phyloP scores from a whole-genome alignment of 2,113 vertebrate species.

The Tetrax tetrax region DNA sequence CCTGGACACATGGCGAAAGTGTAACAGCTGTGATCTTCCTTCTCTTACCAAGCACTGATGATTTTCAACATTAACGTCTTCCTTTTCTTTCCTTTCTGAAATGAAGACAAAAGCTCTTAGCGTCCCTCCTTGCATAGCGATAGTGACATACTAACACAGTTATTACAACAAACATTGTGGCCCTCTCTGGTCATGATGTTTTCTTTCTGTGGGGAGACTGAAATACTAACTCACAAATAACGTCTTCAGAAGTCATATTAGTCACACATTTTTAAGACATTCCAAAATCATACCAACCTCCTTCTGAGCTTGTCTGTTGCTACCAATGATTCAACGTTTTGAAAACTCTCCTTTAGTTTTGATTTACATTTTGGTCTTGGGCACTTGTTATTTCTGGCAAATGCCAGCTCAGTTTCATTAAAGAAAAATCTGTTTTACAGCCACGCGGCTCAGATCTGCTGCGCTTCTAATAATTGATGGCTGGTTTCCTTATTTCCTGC shows the following conservation, averaged over 20 bases:
- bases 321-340: constrained; percentile 78
- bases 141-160: constrained; percentile 67
- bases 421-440: constrained; percentile 80
- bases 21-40: not conserved
- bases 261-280: constrained; percentile 88
- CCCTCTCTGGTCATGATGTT: constrained; percentile 53
- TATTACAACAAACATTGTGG: constrained; percentile 53
- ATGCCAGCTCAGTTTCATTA: constrained; percentile 78
- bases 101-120: constrained; percentile 2
- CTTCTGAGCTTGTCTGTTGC: constrained; percentile 68
- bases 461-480: constrained; percentile 71
- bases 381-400: constrained; percentile 85
- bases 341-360: constrained; percentile 77
- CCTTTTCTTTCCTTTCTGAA: constrained; percentile 12
- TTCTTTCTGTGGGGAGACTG: constrained; percentile 70
- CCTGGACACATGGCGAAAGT: rapidly evolving
- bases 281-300: constrained; percentile 75
- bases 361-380: constrained; percentile 83
- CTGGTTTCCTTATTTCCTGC: constrained; percentile 74
- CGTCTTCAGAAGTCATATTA: constrained; percentile 80
- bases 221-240: constrained; percentile 73
- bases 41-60: not conserved
- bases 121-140: constrained; percentile 3
- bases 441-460: constrained; percentile 56
- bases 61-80: not conserved